phyloP scores from a whole-genome alignment of 1,140 invertebrate genomes.

The Sycophila sp. region DNA sequence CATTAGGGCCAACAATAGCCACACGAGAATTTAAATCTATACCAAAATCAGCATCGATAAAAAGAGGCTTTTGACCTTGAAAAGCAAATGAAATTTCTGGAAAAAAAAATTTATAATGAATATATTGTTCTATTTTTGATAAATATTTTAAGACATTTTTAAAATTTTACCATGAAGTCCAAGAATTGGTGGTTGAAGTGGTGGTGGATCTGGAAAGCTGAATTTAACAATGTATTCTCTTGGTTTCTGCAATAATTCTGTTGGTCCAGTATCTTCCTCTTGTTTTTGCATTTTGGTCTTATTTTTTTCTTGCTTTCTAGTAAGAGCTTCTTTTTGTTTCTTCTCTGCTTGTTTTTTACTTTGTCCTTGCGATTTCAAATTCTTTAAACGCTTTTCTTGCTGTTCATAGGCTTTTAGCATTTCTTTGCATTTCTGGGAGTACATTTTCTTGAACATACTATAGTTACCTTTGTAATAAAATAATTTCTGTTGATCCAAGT shows the following conservation, averaged over 20 bases:
- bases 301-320: constrained; percentile 95
- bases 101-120: constrained; percentile 46
- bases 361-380: constrained; percentile 93
- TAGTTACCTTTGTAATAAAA: constrained; percentile 99
- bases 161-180: constrained; percentile 82
- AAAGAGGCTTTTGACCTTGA: constrained; percentile 80
- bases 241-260: constrained; percentile 86
- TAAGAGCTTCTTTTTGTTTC: constrained; percentile 91
- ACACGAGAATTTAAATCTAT: constrained; percentile 92
- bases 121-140: too few relatives aligned
- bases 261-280: constrained; percentile 82
- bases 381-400: constrained; percentile 94
- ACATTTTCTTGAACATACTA: constrained; percentile 99
- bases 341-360: constrained; percentile 95
- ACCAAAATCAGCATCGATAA: constrained; percentile 90
- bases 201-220: constrained; percentile 93
- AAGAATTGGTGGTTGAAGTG: constrained; percentile 93
- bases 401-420: constrained; percentile 98
- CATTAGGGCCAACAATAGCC: constrained; percentile 89
- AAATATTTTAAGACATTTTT: not conserved
- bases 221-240: constrained; percentile 98
- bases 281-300: constrained; percentile 78
- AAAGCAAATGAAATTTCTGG: constrained; percentile 88
- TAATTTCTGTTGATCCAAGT: constrained; percentile 93
- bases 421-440: constrained; percentile 93